Evolutionary conservation across 2,113 vertebrate species (phyloP), one percentile per base, ranked within the genome.

Genomic region (human): DNA sequence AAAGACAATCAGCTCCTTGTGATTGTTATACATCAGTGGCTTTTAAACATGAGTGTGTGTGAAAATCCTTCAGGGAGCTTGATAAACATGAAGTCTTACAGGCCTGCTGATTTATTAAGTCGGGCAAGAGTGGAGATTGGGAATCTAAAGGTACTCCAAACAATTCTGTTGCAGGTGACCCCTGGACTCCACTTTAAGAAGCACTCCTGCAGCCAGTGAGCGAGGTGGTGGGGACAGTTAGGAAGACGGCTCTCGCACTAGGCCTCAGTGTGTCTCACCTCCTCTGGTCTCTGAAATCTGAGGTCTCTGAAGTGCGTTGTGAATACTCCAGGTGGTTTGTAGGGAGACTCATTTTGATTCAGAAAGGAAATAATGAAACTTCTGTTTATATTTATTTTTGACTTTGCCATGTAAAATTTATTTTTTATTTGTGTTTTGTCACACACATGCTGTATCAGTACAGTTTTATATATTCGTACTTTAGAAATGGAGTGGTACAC

Each of bases 381-480:
- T 81, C 10, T 66, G 12, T 75, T 91, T 50, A 32, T 32, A 38
- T 85, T 96, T 4, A n/a, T 80, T 93, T 92, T 55, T 61, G 84
- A 81, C 7, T 40, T 94, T 75, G n/a, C 43, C 52, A 89, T 83
- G 94, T 75, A 83, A 93, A 43, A 48, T 61, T 40, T 59, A 18
- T 43, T 88, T 89, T 27, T 89, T 61, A 1, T 81, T 90, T 91
- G 13, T 85, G 25, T 93, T 95, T 96, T 85, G 5, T 79, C 73
- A 55, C 22, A n/a, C 43, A 22, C 3, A 17, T 78, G 8, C 2
- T 59, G 32, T 90, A 14, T 92, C 89, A 55, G 40, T 73, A 70
- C 3, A 40, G 3, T 80, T 75, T 18, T 40, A 64, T 25, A 4
- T 88, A 27, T 84, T 93, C 90, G 16, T 89, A 90, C 61, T 82